Base-by-base conservation (phyloP, 2,797 vertebrate species). In the Poeciliopsis gracilis region DNA sequence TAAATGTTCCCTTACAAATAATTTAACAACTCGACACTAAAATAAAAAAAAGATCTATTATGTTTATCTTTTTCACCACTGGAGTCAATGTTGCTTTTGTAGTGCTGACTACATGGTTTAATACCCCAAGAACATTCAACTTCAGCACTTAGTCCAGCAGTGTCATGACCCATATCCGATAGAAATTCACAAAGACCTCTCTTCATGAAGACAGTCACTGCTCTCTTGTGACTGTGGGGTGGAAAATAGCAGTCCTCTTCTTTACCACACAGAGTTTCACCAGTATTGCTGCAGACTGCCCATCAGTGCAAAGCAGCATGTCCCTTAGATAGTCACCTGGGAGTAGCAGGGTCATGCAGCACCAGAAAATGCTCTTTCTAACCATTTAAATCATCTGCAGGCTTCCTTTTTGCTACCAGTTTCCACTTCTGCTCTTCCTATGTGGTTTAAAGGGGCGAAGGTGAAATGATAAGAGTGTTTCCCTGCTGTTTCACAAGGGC, bases 271-370 rank as follows among this genome's bases (percentile, higher is more conserved):
- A 30, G 47, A 11, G 63, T 71, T 77, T 77, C 38, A 33, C 30
- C 36, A 45, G 49, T 23, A 25, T 72, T 72, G 70, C 70, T 72
- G 30, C 57, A 73, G 55, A 79, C n/a, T 63, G 25, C 61, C 77
- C 57, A 74, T 79, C 38, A 53, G 61, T 79, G 71, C 36, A 73
- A 73, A 79, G 45, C 45, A 66, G 71, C 57, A 63, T 73, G 71
- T 41, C 57, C 46, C 45, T 66, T 66, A 66, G 51, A 53, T 51
- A 53, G 33, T 66, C 33, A 30, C 71, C 49, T 12, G 71, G 57
- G 71, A 73, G 72, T 20, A 53, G 10, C 25, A 66, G 33, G 33
- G 45, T 73, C 36, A 46, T 23, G 18, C 3, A 69, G 45, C n/a
- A 55, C 59, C 47, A 38, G 46, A 51, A 69, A 69, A 36, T 55